Evolutionary conservation across 1,140 invertebrate genomes (phyloP), one percentile per base, ranked within the genome.

Genomic region (Drosophila neocordata): DNA sequence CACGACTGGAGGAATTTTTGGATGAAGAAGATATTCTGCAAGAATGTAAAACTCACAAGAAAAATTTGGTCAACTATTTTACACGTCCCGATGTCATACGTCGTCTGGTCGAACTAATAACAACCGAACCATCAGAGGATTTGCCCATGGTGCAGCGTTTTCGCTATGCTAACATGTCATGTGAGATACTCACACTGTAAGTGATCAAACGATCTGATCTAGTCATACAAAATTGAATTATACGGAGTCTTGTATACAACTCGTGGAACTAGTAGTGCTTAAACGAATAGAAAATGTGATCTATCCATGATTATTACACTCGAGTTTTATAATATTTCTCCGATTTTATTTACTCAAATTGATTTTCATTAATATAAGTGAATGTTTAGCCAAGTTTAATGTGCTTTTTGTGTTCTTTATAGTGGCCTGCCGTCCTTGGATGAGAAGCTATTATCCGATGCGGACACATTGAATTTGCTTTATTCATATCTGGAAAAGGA

Each of bases 11-110:
- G 79, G 96, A 98, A 92, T 93, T 99, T 63, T 94, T 99, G 93
- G 96, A 99, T 91, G 96, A 98, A 92, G 97, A 98, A 91, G 97
- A 98, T 92, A 96, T 99, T 89, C 93, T 99, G 69, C 97, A 98
- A 92, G 97, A 99, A 94, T 98, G 97, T 92, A 98, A 97, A 93
- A 95, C 95, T 71, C 96, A 97, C 91, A 98, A 98, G 92, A 97
- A 96, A 92, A 96, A 96, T 83, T 93, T 99, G 64, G 94, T 98
- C 73, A 97, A 79, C 92, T 98, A 97, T 93, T 94, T 99, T 78
- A 95, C 95, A 79, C 95, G 94, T 90, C 95, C 96, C 37, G 96
- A 97, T 82, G 94, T 97, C 55, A 94, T 99, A 91, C 94, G 96
- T 70, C 96, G 97, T 91, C 94, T 99, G 80, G 95, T 99, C 52